Evolutionary conservation across 2,888 invertebrate species (phyloP), one percentile per base, ranked within the genome.

Genomic region (Eupithecia subumbrata): DNA sequence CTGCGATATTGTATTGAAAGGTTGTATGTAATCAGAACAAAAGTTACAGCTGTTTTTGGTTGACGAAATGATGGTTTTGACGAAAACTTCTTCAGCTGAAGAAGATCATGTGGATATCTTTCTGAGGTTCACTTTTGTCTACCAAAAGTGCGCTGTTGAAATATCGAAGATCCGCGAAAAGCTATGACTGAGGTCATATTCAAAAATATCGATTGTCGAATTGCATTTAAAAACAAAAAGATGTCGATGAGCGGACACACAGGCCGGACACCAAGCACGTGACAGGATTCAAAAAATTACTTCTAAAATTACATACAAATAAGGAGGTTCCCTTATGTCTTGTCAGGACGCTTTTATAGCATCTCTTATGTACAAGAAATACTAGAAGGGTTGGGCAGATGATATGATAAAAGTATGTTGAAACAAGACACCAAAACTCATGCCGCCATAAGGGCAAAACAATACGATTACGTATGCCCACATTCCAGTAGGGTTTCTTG

Each of bases 401-500:
- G 85, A 89, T 88, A 84, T 82, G 82, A 72, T 75, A 80, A n/a
- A 25, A 25, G n/a, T 78, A 82, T 78, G 82, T 81, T 85, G 89
- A 85, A 89, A 89, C 80, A 78, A 81, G 84, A 89, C 81, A 87
- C 87, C 84, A 75, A 79, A 70, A 74, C 76, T 72, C 71, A 74
- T 74, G 76, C 73, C 77, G 81, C 85, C 84, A 83, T 86, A 84
- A 85, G 84, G 82, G 86, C 85, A 85, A 80, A 83, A 88, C 84
- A 88, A 86, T 86, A 87, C 82, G 82, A 79, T 83, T 2, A 2
- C 34, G n/a, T n/a, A 30, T 7, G 84, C 83, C 81, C 81, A 85
- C 82, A 86, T 84, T 85, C 79, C 83, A 87, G 82, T 83, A 84
- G 79, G 87, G 87, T 85, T 88, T 88, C 87, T 80, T 81, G 82